phyloP scores from a whole-genome alignment of 2,113 vertebrate species.

The Parus major region DNA sequence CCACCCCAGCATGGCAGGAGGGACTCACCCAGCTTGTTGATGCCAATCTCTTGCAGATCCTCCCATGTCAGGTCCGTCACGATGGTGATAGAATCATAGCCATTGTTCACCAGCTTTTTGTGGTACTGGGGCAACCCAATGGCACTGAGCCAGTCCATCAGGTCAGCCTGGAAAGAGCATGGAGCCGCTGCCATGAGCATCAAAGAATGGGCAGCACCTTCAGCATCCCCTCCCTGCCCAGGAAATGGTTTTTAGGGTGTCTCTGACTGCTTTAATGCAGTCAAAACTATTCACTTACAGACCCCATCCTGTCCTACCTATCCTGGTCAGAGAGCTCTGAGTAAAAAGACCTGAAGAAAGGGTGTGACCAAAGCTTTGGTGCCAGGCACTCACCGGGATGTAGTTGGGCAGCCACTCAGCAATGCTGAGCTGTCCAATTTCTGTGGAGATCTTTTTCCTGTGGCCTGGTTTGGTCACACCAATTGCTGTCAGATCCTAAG shows the following conservation, averaged over 20 bases:
- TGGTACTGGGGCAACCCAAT: slow-evolving; percentile 93
- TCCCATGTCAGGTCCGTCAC: slow-evolving; percentile 94
- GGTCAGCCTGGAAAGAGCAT: slow-evolving; percentile 74
- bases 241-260: neutral
- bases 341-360: neutral
- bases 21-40: slow-evolving; percentile 90
- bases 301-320: neutral
- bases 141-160: slow-evolving; percentile 91
- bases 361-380: neutral
- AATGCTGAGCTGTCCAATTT: slow-evolving; percentile 91
- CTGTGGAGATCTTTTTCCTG: slow-evolving; percentile 93
- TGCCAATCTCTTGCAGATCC: slow-evolving; percentile 94
- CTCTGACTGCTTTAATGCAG: neutral
- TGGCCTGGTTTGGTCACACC: slow-evolving; percentile 96
- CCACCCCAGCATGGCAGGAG: neutral
- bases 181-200: neutral
- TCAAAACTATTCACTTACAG: neutral
- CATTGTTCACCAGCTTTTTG: slow-evolving; percentile 89
- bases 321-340: neutral
- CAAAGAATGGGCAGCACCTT: rapidly evolving
- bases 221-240: neutral
- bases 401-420: slow-evolving; percentile 93
- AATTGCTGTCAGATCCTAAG: slow-evolving; percentile 92
- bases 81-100: slow-evolving; percentile 93
- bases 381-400: slow-evolving; percentile 83